Base-by-base conservation (phyloP, 2,888 invertebrate species). In the Parnassius glacialis region DNA sequence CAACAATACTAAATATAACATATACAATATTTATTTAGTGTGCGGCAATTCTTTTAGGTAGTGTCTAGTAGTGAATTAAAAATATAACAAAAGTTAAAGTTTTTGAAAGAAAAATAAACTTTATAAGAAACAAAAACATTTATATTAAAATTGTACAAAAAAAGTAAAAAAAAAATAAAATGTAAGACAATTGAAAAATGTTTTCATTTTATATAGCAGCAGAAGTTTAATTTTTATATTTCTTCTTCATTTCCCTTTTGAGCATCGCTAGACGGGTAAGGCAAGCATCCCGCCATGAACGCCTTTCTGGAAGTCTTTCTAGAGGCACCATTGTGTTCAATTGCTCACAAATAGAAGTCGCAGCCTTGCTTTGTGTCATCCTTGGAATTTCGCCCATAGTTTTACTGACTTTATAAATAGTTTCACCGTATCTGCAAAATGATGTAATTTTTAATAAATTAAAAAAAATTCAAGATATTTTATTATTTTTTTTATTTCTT, bases 281-380 rank as follows among this genome's bases (percentile, higher is more conserved):
- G 68, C 96, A 96, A 44, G 94, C 93, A 77, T 98, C 97, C 20
- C 98, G 93, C 96, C 97, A 97, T 0, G 93, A 93, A 41, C 97
- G 93, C 66, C 97, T 88, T 64, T 95, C 94, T 59, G 92, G 93
- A 59, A 98, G 84, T 71, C 95, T 93, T 34, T 96, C 94, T 43
- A 97, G 67, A 0, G 97, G 96, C 41, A 96, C 94, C 84, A 94
- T 94, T 10, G 92, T 89, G 73, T 95, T 94, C 55, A 97, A 83
- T 76, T 97, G 95, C 42, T 94, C 87, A 68, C 95, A 94, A 60
- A 98, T 94, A 20, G 93, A 90, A 1, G 92, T 90, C 0, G 94
- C 95, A 53, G 92, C 92, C 16, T 93, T 92, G 1, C 95, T 95
- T 54, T 83, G 74, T 0, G 83, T 83, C 93, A 97, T 96, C 70